Evolutionary conservation across 35 echinoderm and acorn worm species (phyloP), one percentile per base, ranked within the genome.

Genomic region (Heliocidaris tuberculata): DNA sequence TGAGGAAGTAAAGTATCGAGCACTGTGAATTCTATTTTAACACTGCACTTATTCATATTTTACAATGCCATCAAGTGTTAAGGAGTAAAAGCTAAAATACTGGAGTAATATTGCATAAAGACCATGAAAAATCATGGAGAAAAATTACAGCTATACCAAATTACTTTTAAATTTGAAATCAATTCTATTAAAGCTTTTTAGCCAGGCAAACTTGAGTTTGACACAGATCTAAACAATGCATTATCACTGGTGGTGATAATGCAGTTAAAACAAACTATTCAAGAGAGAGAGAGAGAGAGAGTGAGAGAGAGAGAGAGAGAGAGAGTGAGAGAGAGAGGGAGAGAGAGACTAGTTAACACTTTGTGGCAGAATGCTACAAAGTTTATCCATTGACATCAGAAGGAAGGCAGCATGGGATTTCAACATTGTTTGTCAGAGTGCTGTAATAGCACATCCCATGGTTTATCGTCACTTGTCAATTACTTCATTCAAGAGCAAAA

Each of bases 371-470:
- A 24, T 70, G 16, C 60, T 24, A 70, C 24, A 24, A 70, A 70
- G 16, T 2, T 6, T 8, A 30, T 86, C 1, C 9, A 88, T 88
- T 13, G 86, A 88, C 31, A 88, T 96, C 96, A 96, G 96, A 95
- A 96, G 96, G 96, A 96, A 96, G 96, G 96, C 96, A 96, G 94
- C 96, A 96, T 96, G 93, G 88, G 88, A 60, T 96, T 86, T 96
- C 96, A 95, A 50, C 96, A 96, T 19, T 11, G 56, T 31, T 86
- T 24, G 89, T 96, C 95, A 93, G 95, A 96, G 59, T 94, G 91
- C 95, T 93, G 27, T 49, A 30, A 88, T 47, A 85, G 91, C 95
- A 96, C 95, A 96, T 93, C 90, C 95, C 95, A 96, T 93, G 95
- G 48, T 92, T 78, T 96, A 47, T 96, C 95, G 88, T 96, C 95